These are phyloP conservation scores for Piscicola geometra DNA, from an alignment of 2,888 invertebrate species.

Conservation along the genomic window DNA sequence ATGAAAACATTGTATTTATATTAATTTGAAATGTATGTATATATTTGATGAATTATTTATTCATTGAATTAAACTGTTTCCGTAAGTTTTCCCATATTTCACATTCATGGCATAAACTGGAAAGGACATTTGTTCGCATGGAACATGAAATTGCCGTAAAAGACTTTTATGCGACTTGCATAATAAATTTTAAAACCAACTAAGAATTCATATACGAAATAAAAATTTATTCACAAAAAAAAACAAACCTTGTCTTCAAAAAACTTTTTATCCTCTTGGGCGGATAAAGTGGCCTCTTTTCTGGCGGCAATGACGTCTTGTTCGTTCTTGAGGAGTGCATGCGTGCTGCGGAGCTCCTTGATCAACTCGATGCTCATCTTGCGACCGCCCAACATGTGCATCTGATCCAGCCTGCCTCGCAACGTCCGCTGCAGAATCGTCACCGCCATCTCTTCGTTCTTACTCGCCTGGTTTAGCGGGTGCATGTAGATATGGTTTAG, in stretches of 20 bases:
- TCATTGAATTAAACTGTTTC: too few relatives aligned
- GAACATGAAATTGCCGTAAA: too few relatives aligned
- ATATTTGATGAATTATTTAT: too few relatives aligned
- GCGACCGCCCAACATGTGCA: conserved; percentile 70
- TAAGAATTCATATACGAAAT: too few relatives aligned
- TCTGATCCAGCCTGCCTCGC: conserved; percentile 69
- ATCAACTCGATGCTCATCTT: conserved; percentile 68
- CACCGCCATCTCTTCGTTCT: conserved; percentile 60
- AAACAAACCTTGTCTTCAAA: conserved; percentile 13
- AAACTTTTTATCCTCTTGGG: conserved; percentile 46
- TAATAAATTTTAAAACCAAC: too few relatives aligned
- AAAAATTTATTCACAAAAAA: neutral
- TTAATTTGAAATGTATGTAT: too few relatives aligned
- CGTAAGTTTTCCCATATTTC: too few relatives aligned
- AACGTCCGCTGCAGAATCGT: conserved; percentile 66
- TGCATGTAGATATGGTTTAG: too few relatives aligned
- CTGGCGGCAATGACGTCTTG: conserved; percentile 52
- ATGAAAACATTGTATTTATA: too few relatives aligned
- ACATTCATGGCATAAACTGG: too few relatives aligned
- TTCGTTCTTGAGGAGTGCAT: conserved; percentile 64
- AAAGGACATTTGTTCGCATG: too few relatives aligned
- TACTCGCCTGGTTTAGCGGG: conserved; percentile 50
- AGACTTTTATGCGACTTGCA: too few relatives aligned
- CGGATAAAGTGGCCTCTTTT: conserved; percentile 52
- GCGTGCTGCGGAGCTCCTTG: conserved; percentile 65